Evolutionary conservation across 2,797 vertebrate genomes (phyloP).

Genomic region (Urosaurus nigricauda): DNA sequence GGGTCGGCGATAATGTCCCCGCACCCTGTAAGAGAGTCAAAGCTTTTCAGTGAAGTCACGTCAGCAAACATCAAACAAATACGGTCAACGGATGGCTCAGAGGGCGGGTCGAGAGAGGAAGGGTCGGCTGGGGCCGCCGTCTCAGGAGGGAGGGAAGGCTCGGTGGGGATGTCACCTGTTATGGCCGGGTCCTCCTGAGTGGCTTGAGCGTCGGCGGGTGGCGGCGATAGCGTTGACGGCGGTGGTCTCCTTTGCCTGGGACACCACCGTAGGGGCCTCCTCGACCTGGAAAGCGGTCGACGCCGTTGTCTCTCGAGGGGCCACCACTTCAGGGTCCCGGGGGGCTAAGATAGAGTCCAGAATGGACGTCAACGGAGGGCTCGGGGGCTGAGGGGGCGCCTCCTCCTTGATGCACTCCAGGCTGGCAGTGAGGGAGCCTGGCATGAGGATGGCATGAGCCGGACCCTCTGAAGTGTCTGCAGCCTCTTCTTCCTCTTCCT

Average conservation of each 20-base stretch:
- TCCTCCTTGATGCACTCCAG: conserved; percentile 85
- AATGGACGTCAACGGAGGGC: not conserved
- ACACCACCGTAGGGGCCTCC: not conserved
- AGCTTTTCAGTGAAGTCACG: conserved; percentile 99
- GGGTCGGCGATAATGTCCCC: conserved; percentile 98
- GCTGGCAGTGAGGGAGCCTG: conserved; percentile 82
- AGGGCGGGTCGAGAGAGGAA: conserved; percentile 89
- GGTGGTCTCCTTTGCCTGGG: conserved; percentile 59
- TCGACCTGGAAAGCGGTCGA: not conserved
- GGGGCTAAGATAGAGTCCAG: not conserved
- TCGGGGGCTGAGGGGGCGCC: conserved; percentile 81
- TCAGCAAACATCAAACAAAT: conserved; percentile 96
- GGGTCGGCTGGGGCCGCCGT: conserved; percentile 85
- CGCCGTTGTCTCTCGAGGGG: not conserved
- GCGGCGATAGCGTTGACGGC: not conserved
- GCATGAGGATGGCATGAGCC: conserved; percentile 74
- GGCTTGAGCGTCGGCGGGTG: conserved; percentile 58
- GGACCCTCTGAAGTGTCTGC: conserved; percentile 80
- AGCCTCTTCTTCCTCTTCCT: conserved; percentile 75
- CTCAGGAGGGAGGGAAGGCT: conserved; percentile 79
- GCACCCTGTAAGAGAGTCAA: conserved; percentile 98
- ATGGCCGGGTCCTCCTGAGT: conserved; percentile 77
- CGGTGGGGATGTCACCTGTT: conserved; percentile 80
- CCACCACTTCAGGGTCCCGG: not conserved
- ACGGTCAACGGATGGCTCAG: conserved; percentile 92